Conservation (phyloP, 1,140 invertebrate species). For the Drusus annulatus region DNA sequence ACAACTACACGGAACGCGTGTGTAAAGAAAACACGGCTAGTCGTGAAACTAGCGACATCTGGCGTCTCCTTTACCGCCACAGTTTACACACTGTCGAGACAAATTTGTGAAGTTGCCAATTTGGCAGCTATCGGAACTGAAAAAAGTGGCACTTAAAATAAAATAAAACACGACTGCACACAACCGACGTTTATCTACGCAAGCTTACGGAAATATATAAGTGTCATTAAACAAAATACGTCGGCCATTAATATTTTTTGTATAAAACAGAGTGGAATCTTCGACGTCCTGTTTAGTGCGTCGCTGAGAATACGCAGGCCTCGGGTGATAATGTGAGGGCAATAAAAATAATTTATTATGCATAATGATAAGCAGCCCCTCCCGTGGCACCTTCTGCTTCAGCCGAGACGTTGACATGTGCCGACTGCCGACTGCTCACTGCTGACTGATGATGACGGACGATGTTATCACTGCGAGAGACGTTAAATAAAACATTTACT, state of each 20-base stretch:
- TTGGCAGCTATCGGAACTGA: slow-evolving; percentile 41
- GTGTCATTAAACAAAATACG: slow-evolving; percentile 30
- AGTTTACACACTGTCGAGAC: slow-evolving; percentile 47
- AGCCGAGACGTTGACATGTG: not conserved
- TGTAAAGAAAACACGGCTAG: not conserved
- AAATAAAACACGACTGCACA: slow-evolving; percentile 48
- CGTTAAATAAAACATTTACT: no score
- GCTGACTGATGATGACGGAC: not conserved
- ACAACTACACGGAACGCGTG: no score
- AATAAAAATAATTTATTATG: not conserved
- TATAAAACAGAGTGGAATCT: slow-evolving; percentile 9
- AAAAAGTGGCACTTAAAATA: slow-evolving; percentile 47
- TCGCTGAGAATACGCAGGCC: not conserved
- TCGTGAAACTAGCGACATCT: slow-evolving; percentile 35
- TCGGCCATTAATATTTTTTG: slow-evolving; percentile 3
- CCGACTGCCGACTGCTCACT: not conserved
- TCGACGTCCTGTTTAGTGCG: not conserved
- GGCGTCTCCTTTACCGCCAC: slow-evolving; percentile 29
- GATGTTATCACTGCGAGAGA: no score
- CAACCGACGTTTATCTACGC: slow-evolving; percentile 39
- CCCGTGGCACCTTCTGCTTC: not conserved
- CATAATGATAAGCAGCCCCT: not conserved
- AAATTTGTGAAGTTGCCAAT: slow-evolving; percentile 48
- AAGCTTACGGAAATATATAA: slow-evolving; percentile 35
- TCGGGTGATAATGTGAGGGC: not conserved